Percentiles rank a stretch among this genome's conserved stretches.
Evolutionary conservation across 2,113 vertebrate genomes (phyloP).

Genomic region (Pogonocichla stellata): DNA sequence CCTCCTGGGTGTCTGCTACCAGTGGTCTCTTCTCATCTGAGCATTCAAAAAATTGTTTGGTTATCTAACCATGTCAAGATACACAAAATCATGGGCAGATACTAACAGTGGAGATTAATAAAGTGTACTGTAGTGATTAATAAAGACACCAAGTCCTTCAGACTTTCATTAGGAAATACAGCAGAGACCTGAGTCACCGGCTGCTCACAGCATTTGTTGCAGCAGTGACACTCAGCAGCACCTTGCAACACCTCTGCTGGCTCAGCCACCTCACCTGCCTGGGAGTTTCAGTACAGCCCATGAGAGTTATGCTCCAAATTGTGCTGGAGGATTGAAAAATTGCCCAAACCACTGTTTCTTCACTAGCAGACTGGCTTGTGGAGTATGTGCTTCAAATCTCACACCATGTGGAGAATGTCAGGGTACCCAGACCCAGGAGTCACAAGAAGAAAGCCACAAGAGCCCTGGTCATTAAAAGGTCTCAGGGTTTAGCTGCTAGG

Average conservation of each 20-base stretch:
- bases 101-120: background rate
- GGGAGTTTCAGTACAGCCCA: background rate
- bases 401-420: background rate
- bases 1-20: background rate
- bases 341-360: background rate
- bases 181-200: background rate
- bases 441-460: background rate
- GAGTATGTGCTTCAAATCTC: background rate
- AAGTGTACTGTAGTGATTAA: background rate
- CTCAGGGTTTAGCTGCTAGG: background rate
- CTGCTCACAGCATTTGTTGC: background rate
- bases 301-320: background rate
- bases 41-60: background rate
- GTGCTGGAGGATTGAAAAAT: background rate
- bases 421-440: background rate
- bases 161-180: background rate
- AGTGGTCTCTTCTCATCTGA: background rate
- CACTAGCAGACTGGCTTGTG: background rate
- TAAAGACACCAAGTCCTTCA: background rate
- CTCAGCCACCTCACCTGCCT: background rate
- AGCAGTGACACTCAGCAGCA: background rate
- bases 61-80: background rate
- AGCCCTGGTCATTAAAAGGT: background rate
- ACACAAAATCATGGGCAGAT: background rate
- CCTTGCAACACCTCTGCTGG: background rate